A percentile compares a stretch with the other conserved stretches of the same genome.
Evolutionary conservation across 2,888 invertebrate genomes (phyloP).

Genomic region (Myopa testacea): DNA sequence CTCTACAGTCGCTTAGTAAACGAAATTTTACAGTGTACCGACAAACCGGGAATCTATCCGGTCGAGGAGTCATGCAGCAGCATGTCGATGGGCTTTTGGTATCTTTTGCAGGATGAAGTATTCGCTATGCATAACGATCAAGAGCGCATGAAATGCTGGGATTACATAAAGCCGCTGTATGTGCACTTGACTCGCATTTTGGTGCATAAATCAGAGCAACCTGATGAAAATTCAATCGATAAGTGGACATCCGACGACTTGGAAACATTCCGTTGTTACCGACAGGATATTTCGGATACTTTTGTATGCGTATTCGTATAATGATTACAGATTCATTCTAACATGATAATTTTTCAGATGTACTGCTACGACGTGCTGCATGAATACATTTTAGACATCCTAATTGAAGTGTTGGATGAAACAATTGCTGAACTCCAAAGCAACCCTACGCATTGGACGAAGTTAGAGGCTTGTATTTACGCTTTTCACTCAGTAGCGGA

Average conservation of each 20-base stretch:
- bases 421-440: constrained; percentile 69
- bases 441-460: constrained; percentile 71
- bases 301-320: constrained; percentile 71
- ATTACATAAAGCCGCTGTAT: constrained; percentile 81
- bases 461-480: constrained; percentile 76
- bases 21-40: constrained; percentile 82
- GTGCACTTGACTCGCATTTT: constrained; percentile 81
- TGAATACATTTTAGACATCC: constrained; percentile 77
- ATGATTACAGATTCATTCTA: background rate
- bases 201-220: constrained; percentile 83
- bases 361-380: constrained; percentile 89
- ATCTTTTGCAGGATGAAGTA: constrained; percentile 77
- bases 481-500: constrained; percentile 76
- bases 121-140: constrained; percentile 62
- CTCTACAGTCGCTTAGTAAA: constrained; percentile 75
- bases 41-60: constrained; percentile 85
- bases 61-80: constrained; percentile 89
- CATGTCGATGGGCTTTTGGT: constrained; percentile 92
- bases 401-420: constrained; percentile 75
- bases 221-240: constrained; percentile 72
- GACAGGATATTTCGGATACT: constrained; percentile 88
- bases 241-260: constrained; percentile 81
- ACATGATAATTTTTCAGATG: constrained; percentile 71
- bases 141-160: constrained; percentile 62
- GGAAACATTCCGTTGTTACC: constrained; percentile 87